Conservation (phyloP, 2,888 invertebrate genomes). For the Anthophora plumipes region DNA sequence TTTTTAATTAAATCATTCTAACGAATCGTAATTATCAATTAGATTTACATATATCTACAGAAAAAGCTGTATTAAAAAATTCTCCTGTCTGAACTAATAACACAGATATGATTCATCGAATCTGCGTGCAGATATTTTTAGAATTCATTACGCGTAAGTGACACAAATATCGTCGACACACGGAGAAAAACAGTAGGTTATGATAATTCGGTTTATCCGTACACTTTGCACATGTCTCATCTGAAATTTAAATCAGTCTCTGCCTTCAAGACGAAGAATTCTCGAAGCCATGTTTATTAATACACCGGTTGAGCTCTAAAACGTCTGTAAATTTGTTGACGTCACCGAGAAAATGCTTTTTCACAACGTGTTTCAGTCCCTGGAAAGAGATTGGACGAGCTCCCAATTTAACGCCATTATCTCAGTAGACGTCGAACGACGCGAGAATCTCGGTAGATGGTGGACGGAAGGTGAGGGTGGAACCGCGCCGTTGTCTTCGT, state of each 20-base stretch:
- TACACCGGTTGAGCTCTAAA: neutral
- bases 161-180: neutral
- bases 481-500: neutral
- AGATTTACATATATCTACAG: neutral
- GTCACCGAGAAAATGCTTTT: neutral
- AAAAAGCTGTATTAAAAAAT: too few species aligned
- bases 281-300: constrained; percentile 21
- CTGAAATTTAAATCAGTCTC: constrained; percentile 22
- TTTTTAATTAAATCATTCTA: neutral
- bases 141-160: neutral
- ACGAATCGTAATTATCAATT: neutral
- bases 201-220: neutral
- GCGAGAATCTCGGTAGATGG: neutral
- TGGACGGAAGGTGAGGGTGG: constrained; percentile 27
- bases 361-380: neutral
- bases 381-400: constrained; percentile 58
- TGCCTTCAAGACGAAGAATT: constrained; percentile 2
- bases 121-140: neutral
- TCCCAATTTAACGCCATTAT: constrained; percentile 71
- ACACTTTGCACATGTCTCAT: constrained; percentile 14
- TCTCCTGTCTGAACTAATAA: neutral
- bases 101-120: neutral
- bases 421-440: constrained; percentile 54
- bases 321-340: constrained; percentile 21
- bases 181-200: constrained; percentile 6